A percentile compares a stretch with the other conserved stretches of the same genome.
These are phyloP conservation scores for Minunthozetes semirufus DNA, from an alignment of 2,888 invertebrate species.

Conservation along the genomic window DNA sequence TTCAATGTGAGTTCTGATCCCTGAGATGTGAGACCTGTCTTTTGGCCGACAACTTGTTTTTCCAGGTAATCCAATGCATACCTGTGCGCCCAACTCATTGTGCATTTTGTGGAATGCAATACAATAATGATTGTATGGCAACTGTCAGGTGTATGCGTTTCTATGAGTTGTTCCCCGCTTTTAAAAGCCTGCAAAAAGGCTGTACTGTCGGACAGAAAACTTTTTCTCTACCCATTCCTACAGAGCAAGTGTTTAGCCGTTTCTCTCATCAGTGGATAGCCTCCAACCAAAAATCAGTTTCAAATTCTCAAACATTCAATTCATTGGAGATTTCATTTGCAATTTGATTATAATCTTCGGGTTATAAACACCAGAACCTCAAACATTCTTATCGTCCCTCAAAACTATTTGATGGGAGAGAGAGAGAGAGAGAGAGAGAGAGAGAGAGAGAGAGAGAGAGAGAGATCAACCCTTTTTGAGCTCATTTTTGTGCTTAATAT, in stretches of 20 bases:
- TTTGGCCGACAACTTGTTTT: conserved; percentile 17
- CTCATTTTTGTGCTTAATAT: neutral
- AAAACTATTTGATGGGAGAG: no score
- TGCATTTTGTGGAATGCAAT: neutral
- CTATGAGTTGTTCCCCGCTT: neutral
- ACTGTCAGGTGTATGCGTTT: neutral
- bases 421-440: no score
- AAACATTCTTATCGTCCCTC: no score
- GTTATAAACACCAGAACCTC: neutral
- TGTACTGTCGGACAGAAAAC: no score
- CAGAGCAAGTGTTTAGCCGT: neutral
- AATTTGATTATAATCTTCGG: neutral
- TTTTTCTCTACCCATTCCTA: neutral
- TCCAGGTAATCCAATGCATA: conserved; percentile 8
- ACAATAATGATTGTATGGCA: neutral
- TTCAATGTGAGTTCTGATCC: conserved; percentile 4
- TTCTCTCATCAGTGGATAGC: neutral
- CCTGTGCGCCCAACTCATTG: neutral
- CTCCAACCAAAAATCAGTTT: neutral
- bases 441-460: no score
- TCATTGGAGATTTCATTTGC: neutral
- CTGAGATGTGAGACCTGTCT: neutral
- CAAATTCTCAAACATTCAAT: neutral
- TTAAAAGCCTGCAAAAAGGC: neutral
- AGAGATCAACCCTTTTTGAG: neutral